phyloP scores from a whole-genome alignment of 2,888 invertebrate genomes.

The Scelioninae gen. 2 region DNA sequence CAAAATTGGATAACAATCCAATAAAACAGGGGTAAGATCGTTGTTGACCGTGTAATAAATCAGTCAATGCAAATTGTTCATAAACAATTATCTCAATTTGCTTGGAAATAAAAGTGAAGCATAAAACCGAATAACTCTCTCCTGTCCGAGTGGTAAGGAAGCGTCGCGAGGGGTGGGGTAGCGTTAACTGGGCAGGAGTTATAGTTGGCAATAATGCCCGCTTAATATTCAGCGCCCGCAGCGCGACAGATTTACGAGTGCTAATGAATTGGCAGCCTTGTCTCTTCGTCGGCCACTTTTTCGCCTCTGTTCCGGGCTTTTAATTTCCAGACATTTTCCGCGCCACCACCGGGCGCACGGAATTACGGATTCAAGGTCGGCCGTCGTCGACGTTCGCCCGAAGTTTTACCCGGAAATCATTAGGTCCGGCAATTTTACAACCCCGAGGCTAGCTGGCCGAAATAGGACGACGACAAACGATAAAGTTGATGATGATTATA shows the following conservation, averaged over 20 bases:
- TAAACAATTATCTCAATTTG: neutral
- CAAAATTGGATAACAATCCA: no score
- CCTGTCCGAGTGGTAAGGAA: slow-evolving; percentile 47
- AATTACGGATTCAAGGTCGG: slow-evolving; percentile 60
- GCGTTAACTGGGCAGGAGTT: slow-evolving; percentile 72
- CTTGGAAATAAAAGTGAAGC: neutral
- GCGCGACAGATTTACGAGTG: slow-evolving; percentile 74
- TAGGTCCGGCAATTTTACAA: slow-evolving; percentile 65
- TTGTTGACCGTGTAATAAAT: no score
- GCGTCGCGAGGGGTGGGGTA: slow-evolving; percentile 57
- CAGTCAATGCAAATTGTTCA: neutral
- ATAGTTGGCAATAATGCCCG: slow-evolving; percentile 72
- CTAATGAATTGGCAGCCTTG: slow-evolving; percentile 73
- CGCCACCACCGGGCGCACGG: slow-evolving; percentile 54
- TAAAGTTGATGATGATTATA: slow-evolving; percentile 61
- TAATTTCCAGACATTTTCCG: slow-evolving; percentile 60
- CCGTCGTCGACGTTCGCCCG: slow-evolving; percentile 49
- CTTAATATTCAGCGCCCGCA: slow-evolving; percentile 74
- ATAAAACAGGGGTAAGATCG: no score
- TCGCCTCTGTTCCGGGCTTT: slow-evolving; percentile 55
- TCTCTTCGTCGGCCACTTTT: slow-evolving; percentile 60
- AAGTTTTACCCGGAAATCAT: slow-evolving; percentile 71
- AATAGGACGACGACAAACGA: slow-evolving; percentile 60
- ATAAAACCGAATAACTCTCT: slow-evolving; percentile 8
- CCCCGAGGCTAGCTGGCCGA: slow-evolving; percentile 57